These are phyloP conservation scores for Lagopus leucura DNA, from an alignment of 2,113 vertebrate species.

Conservation along the genomic window DNA sequence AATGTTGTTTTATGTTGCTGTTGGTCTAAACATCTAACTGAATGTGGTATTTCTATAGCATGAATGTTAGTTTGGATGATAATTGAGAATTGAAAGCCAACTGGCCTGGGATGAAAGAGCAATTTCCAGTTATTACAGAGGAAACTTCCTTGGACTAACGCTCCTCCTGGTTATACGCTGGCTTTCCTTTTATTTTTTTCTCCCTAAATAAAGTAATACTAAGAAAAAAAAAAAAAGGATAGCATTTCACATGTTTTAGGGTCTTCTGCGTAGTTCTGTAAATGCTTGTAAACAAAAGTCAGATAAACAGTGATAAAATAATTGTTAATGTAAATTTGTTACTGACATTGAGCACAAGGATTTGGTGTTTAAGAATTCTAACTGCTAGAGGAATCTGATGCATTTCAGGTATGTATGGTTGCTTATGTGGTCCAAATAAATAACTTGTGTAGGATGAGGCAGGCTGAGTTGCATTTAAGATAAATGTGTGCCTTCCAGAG, in stretches of 20 bases:
- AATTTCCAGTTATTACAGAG: background rate
- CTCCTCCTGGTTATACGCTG: background rate
- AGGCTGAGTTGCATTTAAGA: background rate
- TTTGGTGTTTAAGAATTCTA: background rate
- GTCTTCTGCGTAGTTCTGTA: background rate
- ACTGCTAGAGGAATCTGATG: background rate
- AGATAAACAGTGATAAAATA: background rate
- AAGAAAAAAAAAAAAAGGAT: background rate
- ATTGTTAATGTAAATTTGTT: fast-evolving
- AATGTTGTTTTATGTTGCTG: background rate
- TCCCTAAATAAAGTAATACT: too few relatives aligned
- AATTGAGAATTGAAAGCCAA: background rate
- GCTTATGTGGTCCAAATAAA: background rate
- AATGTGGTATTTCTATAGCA: background rate
- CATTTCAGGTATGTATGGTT: background rate
- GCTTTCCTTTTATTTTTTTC: background rate
- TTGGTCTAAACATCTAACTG: fast-evolving
- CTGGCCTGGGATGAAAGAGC: background rate
- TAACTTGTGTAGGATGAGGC: background rate
- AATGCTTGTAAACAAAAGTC: background rate
- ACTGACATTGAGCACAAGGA: background rate
- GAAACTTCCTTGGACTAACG: background rate
- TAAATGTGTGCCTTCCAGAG: background rate
- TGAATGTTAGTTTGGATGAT: fast-evolving
- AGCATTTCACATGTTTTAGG: background rate